These are phyloP conservation scores for Deilephila elpenor DNA, from an alignment of 2,888 invertebrate species.

Conservation along the genomic window DNA sequence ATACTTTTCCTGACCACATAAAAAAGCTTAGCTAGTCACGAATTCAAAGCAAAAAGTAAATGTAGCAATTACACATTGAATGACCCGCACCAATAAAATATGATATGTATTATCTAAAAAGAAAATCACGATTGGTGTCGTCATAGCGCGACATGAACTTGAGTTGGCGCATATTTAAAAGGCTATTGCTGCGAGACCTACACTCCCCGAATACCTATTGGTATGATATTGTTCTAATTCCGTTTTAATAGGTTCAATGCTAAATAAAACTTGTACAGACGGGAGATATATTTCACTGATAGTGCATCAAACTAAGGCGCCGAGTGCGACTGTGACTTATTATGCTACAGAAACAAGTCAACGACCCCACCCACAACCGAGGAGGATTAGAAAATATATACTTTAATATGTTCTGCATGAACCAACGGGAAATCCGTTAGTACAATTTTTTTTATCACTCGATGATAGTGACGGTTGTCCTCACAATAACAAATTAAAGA, in stretches of 20 bases:
- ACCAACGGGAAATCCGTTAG: not conserved
- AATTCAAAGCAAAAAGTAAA: too few relatives aligned
- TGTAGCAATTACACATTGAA: too few relatives aligned
- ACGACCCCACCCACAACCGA: constrained; percentile 67
- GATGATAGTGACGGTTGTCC: not conserved
- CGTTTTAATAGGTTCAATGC: not conserved
- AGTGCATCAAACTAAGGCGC: constrained; percentile 58
- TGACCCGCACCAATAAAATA: too few relatives aligned
- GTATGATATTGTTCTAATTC: not conserved
- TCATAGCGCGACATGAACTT: not conserved
- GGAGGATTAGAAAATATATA: constrained; percentile 69
- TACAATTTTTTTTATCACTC: not conserved
- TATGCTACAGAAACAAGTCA: constrained; percentile 64
- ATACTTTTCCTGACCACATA: too few relatives aligned
- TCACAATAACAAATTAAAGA: not conserved
- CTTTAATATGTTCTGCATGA: constrained; percentile 55
- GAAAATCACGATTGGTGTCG: too few relatives aligned
- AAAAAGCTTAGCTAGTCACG: too few relatives aligned
- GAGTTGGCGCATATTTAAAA: not conserved
- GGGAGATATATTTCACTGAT: constrained; percentile 59
- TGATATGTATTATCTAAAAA: too few relatives aligned
- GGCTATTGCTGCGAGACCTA: not conserved
- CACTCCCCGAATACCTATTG: not conserved
- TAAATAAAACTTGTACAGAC: constrained; percentile 34
- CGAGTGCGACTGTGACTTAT: constrained; percentile 67